Conservation (phyloP, 2,797 vertebrate species). For the Pseudocheirus occidentalis region DNA sequence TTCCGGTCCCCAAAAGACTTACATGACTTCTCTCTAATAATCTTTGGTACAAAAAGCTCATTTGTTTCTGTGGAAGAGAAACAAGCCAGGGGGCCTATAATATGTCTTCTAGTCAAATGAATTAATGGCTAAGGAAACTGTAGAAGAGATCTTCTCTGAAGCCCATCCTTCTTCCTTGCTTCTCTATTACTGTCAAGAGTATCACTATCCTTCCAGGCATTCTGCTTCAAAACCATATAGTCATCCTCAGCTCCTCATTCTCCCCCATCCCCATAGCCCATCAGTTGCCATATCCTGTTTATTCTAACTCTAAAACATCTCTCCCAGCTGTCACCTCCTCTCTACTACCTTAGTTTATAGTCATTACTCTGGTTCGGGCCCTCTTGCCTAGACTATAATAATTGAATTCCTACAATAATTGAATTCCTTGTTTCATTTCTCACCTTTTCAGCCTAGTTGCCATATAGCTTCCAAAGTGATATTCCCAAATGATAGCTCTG, state of each 20-base stretch:
- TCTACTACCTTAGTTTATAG: background rate
- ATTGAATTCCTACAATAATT: background rate
- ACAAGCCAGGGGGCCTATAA: background rate
- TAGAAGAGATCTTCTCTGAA: background rate
- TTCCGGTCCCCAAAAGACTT: background rate
- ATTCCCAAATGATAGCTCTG: background rate
- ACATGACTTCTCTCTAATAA: constrained; percentile 1
- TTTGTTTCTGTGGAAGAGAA: background rate
- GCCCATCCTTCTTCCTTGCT: background rate
- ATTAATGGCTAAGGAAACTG: background rate
- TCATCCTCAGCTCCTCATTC: background rate
- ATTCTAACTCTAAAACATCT: background rate
- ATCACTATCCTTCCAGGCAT: background rate
- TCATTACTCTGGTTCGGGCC: background rate
- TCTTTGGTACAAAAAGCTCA: background rate
- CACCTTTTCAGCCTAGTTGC: background rate
- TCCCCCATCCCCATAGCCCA: background rate
- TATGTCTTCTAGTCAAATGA: background rate
- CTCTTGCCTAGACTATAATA: background rate
- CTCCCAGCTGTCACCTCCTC: background rate
- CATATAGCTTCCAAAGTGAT: background rate
- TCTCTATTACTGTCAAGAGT: background rate
- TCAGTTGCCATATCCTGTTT: background rate
- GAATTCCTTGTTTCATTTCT: background rate
- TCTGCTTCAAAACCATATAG: background rate